A percentile compares a stretch with the other conserved stretches of the same genome.
Evolutionary conservation across 2,113 vertebrate genomes (phyloP).

Genomic region (Castor canadensis): DNA sequence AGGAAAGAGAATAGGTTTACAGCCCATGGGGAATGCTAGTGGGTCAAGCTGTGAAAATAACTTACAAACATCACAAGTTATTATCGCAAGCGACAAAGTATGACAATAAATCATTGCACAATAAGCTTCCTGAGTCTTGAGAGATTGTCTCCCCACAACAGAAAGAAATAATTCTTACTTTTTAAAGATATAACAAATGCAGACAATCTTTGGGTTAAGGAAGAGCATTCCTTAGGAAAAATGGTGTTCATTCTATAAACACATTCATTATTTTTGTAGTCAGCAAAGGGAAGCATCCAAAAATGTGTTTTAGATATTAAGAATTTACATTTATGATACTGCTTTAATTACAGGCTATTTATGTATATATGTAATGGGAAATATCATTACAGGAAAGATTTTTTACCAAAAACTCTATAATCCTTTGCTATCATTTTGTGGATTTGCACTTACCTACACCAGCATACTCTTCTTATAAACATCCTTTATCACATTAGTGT

Average conservation of each 20-base stretch:
- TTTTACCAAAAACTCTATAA: not conserved
- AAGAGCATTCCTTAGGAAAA: not conserved
- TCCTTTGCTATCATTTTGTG: not conserved
- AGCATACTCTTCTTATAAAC: not conserved
- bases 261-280: not conserved
- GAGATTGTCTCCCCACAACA: not conserved
- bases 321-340: not conserved
- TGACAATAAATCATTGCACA: not conserved
- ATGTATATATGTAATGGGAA: not conserved
- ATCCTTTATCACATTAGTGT: not conserved
- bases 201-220: not conserved
- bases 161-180: not conserved
- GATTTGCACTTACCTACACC: not conserved
- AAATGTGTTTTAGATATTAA: not conserved
- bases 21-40: not conserved
- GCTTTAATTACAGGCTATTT: not conserved
- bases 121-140: not conserved
- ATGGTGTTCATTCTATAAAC: not conserved
- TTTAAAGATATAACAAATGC: not conserved
- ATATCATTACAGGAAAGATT: not conserved
- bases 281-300: not conserved
- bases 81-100: not conserved
- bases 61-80: not conserved
- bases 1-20: not conserved
- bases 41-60: slow-evolving; percentile 32